phyloP scores from a whole-genome alignment of 2,888 invertebrate genomes.

The Catocala fraxini region DNA sequence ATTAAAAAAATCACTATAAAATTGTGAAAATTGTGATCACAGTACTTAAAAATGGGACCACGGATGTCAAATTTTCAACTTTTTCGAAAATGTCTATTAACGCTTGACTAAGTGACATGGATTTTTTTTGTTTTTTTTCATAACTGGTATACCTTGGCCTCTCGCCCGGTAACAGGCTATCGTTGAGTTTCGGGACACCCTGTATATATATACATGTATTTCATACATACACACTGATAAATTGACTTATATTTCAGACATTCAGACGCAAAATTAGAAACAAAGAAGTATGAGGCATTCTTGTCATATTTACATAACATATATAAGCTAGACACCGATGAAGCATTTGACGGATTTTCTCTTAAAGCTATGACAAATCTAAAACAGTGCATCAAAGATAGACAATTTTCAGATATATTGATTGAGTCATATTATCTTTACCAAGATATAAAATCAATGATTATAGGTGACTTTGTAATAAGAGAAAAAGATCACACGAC shows the following conservation, averaged over 20 bases:
- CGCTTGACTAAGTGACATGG: no score
- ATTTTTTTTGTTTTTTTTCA: no score
- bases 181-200: no score
- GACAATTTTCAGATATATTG: conserved; percentile 54
- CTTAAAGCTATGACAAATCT: conserved; percentile 12
- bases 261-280: conserved; percentile 70
- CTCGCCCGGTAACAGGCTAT: no score
- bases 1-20: no score
- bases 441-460: conserved; percentile 48
- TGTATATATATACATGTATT: no score
- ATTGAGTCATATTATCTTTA: conserved; percentile 57
- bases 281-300: conserved; percentile 70
- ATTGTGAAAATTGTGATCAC: no score
- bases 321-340: conserved; percentile 12
- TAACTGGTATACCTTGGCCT: no score
- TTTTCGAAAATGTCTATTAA: no score
- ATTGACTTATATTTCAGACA: conserved; percentile 57
- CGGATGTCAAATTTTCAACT: no score
- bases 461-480: conserved; percentile 11
- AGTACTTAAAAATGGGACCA: no score
- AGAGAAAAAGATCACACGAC: conserved; percentile 40
- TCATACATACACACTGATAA: no score
- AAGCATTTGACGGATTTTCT: conserved; percentile 17
- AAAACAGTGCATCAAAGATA: conserved; percentile 55
- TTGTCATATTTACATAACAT: conserved; percentile 59